Evolutionary conservation across 2,888 invertebrate genomes (phyloP).

Genomic region (Hymenopus coronatus): DNA sequence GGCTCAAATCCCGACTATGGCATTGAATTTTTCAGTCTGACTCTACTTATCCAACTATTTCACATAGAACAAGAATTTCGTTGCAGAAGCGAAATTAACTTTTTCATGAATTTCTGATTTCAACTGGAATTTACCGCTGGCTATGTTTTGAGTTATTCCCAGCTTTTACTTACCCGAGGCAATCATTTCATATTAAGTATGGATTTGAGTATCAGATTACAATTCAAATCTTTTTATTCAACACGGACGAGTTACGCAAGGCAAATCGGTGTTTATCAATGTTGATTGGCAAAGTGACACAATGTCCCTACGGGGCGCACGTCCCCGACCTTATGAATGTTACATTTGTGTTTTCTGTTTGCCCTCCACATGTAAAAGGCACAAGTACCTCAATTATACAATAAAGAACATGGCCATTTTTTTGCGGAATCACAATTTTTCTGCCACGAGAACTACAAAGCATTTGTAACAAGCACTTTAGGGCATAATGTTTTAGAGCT

Average conservation of each 20-base stretch:
- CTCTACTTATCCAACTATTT: no score
- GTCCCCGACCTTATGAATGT: not conserved
- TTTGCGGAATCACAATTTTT: not conserved
- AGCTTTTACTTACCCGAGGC: not conserved
- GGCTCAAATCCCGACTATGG: no score
- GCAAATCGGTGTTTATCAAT: not conserved
- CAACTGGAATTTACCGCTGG: not conserved
- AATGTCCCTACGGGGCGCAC: not conserved
- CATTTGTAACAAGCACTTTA: not conserved
- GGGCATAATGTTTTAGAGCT: not conserved
- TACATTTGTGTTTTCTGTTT: not conserved
- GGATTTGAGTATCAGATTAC: not conserved
- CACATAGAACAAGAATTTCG: not conserved
- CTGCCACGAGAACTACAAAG: not conserved
- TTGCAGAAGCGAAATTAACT: not conserved
- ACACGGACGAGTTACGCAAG: not conserved
- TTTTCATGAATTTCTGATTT: not conserved
- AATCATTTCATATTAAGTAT: not conserved
- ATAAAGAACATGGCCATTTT: not conserved
- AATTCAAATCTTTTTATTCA: not conserved
- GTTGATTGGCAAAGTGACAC: not conserved
- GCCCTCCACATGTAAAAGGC: not conserved
- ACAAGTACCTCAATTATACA: not conserved
- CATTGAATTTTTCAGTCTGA: no score
- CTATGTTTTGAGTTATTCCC: not conserved